Evolutionary conservation across 2,797 vertebrate genomes (phyloP).

Genomic region (Borostomias antarcticus): DNA sequence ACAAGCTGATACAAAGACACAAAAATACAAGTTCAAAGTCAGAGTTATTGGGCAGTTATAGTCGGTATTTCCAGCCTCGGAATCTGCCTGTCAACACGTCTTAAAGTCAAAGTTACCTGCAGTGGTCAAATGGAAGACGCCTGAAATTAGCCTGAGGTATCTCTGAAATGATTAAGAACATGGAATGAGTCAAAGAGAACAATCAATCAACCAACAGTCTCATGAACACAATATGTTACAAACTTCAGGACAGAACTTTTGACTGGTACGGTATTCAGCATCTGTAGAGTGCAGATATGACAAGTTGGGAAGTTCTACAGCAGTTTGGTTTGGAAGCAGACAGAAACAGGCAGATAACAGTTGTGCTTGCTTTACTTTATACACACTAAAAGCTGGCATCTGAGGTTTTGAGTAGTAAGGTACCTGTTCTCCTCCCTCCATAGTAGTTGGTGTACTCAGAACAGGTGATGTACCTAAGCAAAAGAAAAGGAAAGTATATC

Average conservation of each 20-base stretch:
- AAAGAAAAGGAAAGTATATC: not conserved
- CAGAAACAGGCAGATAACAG: not conserved
- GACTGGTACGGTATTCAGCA: too few species aligned
- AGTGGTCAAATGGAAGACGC: conserved; percentile 94
- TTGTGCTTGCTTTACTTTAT: not conserved
- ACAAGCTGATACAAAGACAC: conserved; percentile 77
- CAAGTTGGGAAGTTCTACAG: too few species aligned
- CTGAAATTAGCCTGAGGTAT: conserved; percentile 89
- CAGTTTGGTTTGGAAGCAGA: not conserved
- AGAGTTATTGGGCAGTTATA: not conserved
- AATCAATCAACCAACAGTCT: not conserved
- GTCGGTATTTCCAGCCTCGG: not conserved
- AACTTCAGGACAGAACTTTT: too few species aligned
- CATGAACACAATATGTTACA: too few species aligned
- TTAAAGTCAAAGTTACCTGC: conserved; percentile 80
- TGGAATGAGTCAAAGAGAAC: not conserved
- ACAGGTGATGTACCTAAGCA: conserved; percentile 91
- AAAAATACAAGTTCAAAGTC: not conserved
- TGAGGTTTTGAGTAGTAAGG: too few species aligned
- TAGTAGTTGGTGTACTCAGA: conserved; percentile 95
- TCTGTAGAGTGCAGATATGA: too few species aligned
- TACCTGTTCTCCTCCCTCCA: conserved; percentile 90
- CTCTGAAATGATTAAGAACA: conserved; percentile 67
- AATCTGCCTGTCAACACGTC: not conserved
- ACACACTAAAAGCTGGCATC: not conserved